Conservation (phyloP, 1,140 invertebrate genomes). For the Temnothorax longispinosus region DNA sequence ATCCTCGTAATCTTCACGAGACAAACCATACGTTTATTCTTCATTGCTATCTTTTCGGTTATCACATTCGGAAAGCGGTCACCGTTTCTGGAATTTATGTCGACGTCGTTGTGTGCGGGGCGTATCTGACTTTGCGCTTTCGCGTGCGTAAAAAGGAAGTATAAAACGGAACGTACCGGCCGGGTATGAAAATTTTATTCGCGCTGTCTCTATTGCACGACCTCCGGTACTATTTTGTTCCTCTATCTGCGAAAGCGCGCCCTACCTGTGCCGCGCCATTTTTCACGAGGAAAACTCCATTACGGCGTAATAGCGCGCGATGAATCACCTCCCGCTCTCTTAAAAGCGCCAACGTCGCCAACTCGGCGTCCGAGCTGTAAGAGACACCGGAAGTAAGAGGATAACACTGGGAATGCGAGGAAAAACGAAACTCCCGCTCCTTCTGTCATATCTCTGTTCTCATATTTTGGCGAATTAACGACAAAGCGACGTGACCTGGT, state of each 20-base stretch:
- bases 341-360: conserved; percentile 69
- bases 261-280: conserved; percentile 78
- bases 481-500: conserved; percentile 21
- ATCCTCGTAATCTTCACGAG: conserved; percentile 31
- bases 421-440: conserved; percentile 56
- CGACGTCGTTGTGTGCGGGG: neutral
- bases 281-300: conserved; percentile 80
- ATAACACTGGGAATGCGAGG: conserved; percentile 44
- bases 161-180: conserved; percentile 15
- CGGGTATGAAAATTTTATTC: conserved; percentile 74
- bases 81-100: conserved; percentile 37
- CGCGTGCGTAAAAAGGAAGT: conserved; percentile 30
- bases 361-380: conserved; percentile 63
- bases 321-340: conserved; percentile 78
- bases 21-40: conserved; percentile 28
- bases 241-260: conserved; percentile 62
- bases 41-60: conserved; percentile 38
- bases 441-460: conserved; percentile 51
- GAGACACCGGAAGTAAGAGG: conserved; percentile 61
- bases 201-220: conserved; percentile 55
- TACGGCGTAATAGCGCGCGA: conserved; percentile 80
- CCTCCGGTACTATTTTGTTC: conserved; percentile 40
- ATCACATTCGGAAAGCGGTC: conserved; percentile 24
- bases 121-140: conserved; percentile 50
- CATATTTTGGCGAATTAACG: conserved; percentile 45